A percentile compares a stretch with the other conserved stretches of the same genome.
Evolutionary conservation across 2,113 vertebrate genomes (phyloP).

Genomic region (Odocoileus virginianus): DNA sequence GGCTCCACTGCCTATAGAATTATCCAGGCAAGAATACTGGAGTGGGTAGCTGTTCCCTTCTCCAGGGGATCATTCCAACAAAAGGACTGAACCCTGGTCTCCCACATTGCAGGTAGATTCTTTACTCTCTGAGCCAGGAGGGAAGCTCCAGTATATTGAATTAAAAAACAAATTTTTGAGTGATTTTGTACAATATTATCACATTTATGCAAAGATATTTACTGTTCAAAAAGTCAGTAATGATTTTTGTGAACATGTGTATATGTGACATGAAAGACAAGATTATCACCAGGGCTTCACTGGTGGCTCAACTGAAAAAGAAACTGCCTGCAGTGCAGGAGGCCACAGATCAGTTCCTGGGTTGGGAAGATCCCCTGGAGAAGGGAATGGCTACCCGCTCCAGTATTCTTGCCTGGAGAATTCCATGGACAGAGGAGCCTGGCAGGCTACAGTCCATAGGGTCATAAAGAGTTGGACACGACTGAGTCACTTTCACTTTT

Average conservation of each 20-base stretch:
- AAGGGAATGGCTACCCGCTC: not conserved
- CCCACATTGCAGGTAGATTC: not conserved
- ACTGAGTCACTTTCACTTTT: not conserved
- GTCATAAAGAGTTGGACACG: not conserved
- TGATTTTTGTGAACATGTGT: not conserved
- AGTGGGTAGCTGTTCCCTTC: not conserved
- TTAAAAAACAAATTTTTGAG: not conserved
- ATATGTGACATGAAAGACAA: not conserved
- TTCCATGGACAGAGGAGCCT: not conserved
- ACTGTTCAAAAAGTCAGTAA: not conserved
- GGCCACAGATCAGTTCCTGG: not conserved
- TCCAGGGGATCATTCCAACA: not conserved
- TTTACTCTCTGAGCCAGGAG: not conserved
- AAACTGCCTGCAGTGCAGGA: not conserved
- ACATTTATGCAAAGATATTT: not conserved
- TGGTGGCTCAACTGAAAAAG: not conserved
- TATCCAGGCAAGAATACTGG: not conserved
- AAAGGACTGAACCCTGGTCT: not conserved
- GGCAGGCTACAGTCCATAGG: not conserved
- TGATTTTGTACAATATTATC: not conserved
- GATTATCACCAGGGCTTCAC: not conserved
- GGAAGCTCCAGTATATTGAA: not conserved
- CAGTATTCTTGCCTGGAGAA: not conserved
- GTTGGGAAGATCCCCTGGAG: not conserved
- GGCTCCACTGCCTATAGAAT: not conserved